These are phyloP conservation scores for Platycheirus rosarum DNA, from an alignment of 2,888 invertebrate species.

Conservation along the genomic window DNA sequence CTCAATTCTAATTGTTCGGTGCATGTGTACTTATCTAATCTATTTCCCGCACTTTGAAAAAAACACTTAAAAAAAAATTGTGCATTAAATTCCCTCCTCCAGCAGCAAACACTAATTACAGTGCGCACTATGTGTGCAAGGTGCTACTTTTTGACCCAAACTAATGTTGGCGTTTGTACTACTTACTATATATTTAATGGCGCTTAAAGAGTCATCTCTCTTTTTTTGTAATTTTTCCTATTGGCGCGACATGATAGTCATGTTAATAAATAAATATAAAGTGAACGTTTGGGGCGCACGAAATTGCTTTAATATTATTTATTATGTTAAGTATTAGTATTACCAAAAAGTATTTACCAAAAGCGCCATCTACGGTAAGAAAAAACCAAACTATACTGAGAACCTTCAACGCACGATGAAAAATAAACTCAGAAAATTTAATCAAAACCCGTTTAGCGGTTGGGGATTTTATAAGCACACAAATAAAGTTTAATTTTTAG, in stretches of 20 bases:
- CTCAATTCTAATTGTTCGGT: neutral
- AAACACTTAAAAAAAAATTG: neutral
- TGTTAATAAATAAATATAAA: no score
- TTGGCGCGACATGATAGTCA: neutral
- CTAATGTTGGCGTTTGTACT: conserved; percentile 42
- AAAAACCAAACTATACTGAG: no score
- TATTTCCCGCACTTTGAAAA: conserved; percentile 21
- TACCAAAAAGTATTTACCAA: no score
- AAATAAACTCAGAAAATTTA: no score
- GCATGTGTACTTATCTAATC: conserved; percentile 52
- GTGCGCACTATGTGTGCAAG: conserved; percentile 24
- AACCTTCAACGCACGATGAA: no score
- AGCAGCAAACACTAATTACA: conserved; percentile 53
- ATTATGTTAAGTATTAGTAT: no score
- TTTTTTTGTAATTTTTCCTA: conserved; percentile 7
- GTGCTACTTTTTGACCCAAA: conserved; percentile 49
- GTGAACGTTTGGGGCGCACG: no score
- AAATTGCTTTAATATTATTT: no score
- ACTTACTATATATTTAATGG: conserved; percentile 55
- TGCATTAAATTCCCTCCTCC: conserved; percentile 1
- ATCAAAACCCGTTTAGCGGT: no score
- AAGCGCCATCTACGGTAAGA: no score
- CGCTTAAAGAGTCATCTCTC: conserved; percentile 51
- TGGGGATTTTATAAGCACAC: no score
- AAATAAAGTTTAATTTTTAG: no score